A percentile compares a stretch with the other conserved stretches of the same genome.
Conservation (phyloP, 2,888 invertebrate genomes). For the Polietes domitor region DNA sequence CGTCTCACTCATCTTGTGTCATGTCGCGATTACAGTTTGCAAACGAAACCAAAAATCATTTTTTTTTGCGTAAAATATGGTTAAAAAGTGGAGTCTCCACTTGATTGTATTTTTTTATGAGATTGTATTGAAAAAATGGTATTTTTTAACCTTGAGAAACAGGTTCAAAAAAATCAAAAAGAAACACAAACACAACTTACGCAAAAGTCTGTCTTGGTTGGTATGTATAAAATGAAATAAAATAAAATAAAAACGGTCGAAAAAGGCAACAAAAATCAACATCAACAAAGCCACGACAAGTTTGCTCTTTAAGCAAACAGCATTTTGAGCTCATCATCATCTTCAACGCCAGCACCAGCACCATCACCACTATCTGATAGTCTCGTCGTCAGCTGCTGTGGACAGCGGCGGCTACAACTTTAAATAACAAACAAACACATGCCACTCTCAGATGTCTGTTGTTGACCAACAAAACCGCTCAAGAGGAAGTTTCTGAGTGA, state of each 20-base stretch:
- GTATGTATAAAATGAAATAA: background rate
- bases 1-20: background rate
- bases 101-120: conserved; percentile 7
- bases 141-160: conserved; percentile 64
- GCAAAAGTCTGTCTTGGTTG: conserved; percentile 38
- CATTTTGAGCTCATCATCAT: background rate
- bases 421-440: background rate
- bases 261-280: background rate
- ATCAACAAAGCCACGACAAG: background rate
- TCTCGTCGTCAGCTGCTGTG: background rate
- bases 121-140: conserved; percentile 22
- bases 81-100: background rate
- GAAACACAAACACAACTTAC: conserved; percentile 52
- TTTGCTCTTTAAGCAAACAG: conserved; percentile 4
- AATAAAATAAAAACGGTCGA: background rate
- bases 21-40: background rate
- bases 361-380: too few relatives aligned
- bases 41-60: background rate
- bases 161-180: conserved; percentile 54
- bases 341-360: background rate
- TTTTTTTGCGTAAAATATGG: background rate
- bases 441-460: background rate
- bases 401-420: background rate
- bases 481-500: too few relatives aligned
- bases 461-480: background rate